Evolutionary conservation across 1,140 invertebrate species (phyloP).

Genomic region (Drosophila pruinosa): DNA sequence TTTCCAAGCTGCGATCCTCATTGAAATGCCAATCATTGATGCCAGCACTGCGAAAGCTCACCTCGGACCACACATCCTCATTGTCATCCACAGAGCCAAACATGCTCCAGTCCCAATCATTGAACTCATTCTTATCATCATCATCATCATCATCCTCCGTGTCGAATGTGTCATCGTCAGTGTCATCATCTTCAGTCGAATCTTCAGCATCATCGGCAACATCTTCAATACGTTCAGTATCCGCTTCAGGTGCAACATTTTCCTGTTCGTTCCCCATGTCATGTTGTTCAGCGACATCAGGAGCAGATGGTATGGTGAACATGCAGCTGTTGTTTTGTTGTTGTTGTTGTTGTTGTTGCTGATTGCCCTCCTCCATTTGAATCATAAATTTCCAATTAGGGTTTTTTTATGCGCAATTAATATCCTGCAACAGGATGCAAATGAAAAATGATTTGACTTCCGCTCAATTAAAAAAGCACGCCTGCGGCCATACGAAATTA

Average conservation of each 20-base stretch:
- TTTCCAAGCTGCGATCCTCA: constrained; percentile 26
- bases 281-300: too few species aligned
- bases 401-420: constrained; percentile 27
- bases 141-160: neutral
- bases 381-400: too few species aligned
- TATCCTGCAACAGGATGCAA: neutral
- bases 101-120: neutral
- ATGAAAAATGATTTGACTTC: neutral
- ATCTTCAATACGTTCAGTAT: too few species aligned
- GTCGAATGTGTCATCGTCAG: neutral
- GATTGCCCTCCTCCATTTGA: neutral
- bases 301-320: neutral
- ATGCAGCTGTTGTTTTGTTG: neutral
- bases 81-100: neutral
- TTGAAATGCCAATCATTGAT: constrained; percentile 2
- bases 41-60: neutral
- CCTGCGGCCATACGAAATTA: constrained; percentile 2
- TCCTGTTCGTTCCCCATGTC: too few species aligned
- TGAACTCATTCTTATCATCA: neutral
- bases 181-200: neutral
- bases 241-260: too few species aligned
- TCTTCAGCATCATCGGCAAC: neutral
- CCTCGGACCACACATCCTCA: neutral
- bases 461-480: constrained; percentile 31
- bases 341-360: neutral